Evolutionary conservation across 2,113 vertebrate species (phyloP).

Genomic region (Rafetus swinhoei): DNA sequence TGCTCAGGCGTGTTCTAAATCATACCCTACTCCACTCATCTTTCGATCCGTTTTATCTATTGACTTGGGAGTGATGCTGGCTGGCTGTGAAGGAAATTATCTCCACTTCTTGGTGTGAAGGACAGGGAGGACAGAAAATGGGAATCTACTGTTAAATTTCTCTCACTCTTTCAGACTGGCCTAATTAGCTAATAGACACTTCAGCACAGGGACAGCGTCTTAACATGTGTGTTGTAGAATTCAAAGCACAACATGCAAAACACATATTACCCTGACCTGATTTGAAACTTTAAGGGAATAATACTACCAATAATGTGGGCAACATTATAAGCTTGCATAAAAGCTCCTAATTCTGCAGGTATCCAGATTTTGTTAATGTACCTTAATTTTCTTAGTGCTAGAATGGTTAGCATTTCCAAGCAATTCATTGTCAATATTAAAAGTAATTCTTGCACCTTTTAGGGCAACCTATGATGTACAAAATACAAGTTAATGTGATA

Average conservation of each 20-base stretch:
- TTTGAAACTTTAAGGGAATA: not conserved
- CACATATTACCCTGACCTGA: not conserved
- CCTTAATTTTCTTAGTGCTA: rapidly evolving
- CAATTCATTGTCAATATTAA: not conserved
- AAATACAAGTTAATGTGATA: not conserved
- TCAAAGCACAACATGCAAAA: not conserved
- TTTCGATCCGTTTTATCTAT: not conserved
- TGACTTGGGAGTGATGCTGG: not conserved
- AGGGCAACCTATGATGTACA: not conserved
- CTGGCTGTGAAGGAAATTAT: not conserved
- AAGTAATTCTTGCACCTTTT: not conserved
- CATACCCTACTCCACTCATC: rapidly evolving
- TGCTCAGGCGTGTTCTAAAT: not conserved
- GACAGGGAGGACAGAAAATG: not conserved
- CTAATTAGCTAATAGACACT: not conserved
- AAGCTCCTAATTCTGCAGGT: rapidly evolving
- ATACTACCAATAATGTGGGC: not conserved
- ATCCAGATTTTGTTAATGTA: not conserved
- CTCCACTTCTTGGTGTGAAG: too few species aligned
- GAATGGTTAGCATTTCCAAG: not conserved
- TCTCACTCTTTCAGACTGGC: not conserved
- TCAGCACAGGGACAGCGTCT: not conserved
- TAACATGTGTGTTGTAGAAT: not conserved
- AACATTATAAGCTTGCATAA: rapidly evolving
- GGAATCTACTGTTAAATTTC: not conserved